Conservation (phyloP, 2,113 vertebrate species). For the Hypomesus transpacificus region DNA sequence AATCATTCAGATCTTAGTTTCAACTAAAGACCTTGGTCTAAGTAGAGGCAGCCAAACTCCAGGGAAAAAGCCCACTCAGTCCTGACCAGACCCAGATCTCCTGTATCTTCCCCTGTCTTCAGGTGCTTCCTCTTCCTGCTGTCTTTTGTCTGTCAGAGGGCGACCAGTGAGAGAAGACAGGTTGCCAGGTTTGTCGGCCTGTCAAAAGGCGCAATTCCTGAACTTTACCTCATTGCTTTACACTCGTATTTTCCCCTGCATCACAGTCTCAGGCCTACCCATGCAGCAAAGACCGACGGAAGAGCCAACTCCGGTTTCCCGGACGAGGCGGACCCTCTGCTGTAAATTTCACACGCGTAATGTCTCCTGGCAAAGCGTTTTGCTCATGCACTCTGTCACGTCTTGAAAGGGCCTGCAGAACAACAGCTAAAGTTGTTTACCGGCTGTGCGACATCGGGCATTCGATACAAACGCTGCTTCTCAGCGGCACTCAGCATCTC, state of each 20-base stretch:
- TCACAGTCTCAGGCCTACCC: conserved; percentile 52
- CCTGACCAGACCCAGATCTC: conserved; percentile 59
- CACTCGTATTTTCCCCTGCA: conserved; percentile 53
- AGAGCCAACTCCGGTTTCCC: conserved; percentile 52
- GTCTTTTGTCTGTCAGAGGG: conserved; percentile 38
- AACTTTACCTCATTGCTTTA: conserved; percentile 38
- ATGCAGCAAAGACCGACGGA: conserved; percentile 32
- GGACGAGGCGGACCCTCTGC: background rate
- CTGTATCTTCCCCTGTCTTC: conserved; percentile 41
- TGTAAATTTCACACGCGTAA: conserved; percentile 1
- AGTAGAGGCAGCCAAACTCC: conserved; percentile 37
- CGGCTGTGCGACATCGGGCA: background rate
- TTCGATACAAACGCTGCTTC: background rate
- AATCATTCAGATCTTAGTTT: background rate
- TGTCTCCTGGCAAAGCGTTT: background rate
- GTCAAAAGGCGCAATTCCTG: conserved; percentile 54
- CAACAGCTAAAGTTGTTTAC: background rate
- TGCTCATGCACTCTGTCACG: background rate
- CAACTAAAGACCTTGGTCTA: conserved; percentile 6
- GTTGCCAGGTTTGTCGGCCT: conserved; percentile 47
- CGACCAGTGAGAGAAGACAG: conserved; percentile 61
- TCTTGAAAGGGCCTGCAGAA: background rate
- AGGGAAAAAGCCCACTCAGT: conserved; percentile 24
- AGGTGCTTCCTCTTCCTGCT: conserved; percentile 10
- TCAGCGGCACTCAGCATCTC: too few relatives aligned